Evolutionary conservation across 1,140 invertebrate species (phyloP).

Genomic region (Tetragonula clypearis): DNA sequence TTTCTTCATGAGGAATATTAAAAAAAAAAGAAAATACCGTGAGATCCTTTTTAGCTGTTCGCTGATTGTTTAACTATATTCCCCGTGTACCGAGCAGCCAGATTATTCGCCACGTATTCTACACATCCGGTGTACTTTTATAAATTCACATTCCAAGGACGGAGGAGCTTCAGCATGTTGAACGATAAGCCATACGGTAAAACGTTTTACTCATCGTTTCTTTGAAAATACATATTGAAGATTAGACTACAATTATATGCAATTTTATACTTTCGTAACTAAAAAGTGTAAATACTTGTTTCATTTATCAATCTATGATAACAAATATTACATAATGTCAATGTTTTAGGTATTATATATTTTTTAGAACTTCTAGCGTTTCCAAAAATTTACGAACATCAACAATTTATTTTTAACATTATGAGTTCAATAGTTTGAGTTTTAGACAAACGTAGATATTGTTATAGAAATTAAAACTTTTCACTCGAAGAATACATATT

Average conservation of each 20-base stretch:
- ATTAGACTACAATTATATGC: no score
- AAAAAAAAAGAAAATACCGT: not conserved
- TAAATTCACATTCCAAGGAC: conserved; percentile 82
- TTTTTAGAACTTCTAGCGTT: no score
- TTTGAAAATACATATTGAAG: not conserved
- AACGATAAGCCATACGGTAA: conserved; percentile 79
- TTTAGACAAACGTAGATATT: no score
- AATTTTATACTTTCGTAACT: no score
- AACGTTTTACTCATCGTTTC: not conserved
- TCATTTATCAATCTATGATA: no score
- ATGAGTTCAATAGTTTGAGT: no score
- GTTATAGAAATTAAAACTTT: no score
- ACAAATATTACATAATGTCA: no score
- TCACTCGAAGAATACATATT: not conserved
- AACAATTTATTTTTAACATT: no score
- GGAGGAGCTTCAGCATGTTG: conserved; percentile 81
- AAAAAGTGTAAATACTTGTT: no score
- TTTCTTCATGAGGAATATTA: not conserved
- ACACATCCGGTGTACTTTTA: conserved; percentile 82
- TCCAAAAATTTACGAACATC: no score
- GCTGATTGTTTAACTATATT: conserved; percentile 82
- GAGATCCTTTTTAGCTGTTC: conserved; percentile 72
- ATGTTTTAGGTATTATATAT: no score
- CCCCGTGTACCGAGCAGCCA: conserved; percentile 80
- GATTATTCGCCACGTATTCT: conserved; percentile 79